Conservation (phyloP, 2,797 vertebrate species). For the Strix occidentalis region DNA sequence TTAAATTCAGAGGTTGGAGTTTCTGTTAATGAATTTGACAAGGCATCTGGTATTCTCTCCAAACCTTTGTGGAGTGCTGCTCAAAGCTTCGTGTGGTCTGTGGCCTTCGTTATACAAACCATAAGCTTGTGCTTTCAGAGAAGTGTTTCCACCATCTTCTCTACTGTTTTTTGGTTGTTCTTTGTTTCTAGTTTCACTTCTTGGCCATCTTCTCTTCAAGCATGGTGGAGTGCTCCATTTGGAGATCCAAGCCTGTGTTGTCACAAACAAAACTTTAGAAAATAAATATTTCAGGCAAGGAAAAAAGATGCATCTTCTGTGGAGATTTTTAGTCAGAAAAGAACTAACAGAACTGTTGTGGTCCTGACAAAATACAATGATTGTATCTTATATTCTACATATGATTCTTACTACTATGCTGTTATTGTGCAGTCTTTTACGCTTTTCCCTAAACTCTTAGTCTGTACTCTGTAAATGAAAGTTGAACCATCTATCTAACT, state of each 20-base stretch:
- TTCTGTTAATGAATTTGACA: neutral
- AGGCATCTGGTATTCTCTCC: neutral
- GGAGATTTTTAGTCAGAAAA: neutral
- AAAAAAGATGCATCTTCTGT: neutral
- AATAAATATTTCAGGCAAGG: neutral
- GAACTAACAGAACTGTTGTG: neutral
- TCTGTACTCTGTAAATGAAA: neutral
- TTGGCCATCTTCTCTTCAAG: neutral
- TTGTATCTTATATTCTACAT: neutral
- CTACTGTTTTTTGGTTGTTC: rapidly evolving
- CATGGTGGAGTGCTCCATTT: neutral
- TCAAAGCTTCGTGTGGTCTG: neutral
- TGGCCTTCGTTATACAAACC: neutral
- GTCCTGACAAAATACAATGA: neutral
- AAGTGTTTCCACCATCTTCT: neutral
- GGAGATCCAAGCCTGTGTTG: neutral
- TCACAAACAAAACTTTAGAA: neutral
- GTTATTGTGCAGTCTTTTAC: neutral
- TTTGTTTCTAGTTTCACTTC: neutral
- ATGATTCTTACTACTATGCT: neutral
- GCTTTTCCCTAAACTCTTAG: neutral
- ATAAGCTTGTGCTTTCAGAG: neutral
- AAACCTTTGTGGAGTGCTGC: neutral
- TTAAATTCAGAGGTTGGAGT: neutral
- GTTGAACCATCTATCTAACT: neutral